Conservation (phyloP, 2,113 vertebrate genomes). For the Siniperca chuatsi region DNA sequence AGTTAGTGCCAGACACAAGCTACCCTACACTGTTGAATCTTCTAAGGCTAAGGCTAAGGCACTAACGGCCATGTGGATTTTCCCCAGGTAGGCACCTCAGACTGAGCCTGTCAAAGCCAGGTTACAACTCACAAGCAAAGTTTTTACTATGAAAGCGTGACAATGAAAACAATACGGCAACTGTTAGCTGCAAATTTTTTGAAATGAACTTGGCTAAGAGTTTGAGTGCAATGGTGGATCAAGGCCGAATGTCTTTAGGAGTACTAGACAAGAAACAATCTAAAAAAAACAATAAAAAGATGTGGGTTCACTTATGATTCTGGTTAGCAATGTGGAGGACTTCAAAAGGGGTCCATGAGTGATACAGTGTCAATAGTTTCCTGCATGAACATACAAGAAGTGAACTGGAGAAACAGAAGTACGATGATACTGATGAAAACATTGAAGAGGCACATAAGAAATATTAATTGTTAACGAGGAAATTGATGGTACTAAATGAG, state of each 20-base stretch:
- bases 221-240: too few species aligned
- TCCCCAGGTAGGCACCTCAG: background rate
- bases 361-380: background rate
- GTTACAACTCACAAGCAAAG: too few species aligned
- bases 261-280: too few species aligned
- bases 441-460: background rate
- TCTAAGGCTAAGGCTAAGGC: too few species aligned
- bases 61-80: background rate
- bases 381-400: background rate
- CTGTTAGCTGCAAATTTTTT: too few species aligned
- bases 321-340: background rate
- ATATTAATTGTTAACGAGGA: background rate
- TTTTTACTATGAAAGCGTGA: background rate
- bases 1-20: background rate
- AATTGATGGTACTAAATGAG: background rate
- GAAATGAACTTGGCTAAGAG: too few species aligned
- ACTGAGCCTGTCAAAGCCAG: background rate
- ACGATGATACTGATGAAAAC: background rate
- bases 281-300: too few species aligned
- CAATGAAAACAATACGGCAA: too few species aligned
- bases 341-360: background rate
- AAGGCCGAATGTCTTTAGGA: too few species aligned
- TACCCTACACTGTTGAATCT: background rate
- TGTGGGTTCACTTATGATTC: background rate
- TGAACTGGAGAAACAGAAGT: background rate